phyloP scores from a whole-genome alignment of 2,113 vertebrate genomes.

The Apus apus region DNA sequence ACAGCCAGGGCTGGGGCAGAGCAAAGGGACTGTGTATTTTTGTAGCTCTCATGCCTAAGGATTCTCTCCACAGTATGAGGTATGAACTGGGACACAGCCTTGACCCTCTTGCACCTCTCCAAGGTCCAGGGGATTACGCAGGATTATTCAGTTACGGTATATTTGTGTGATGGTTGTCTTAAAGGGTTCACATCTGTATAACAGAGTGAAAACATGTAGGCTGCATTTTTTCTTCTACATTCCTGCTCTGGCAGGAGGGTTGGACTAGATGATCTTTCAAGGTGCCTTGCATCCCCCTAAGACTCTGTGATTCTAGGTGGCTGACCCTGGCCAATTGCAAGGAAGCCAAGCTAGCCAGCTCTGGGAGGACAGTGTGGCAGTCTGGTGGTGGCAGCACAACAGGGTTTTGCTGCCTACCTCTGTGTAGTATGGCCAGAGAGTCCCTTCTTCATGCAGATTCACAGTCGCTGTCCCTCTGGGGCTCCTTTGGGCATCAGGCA shows the following conservation, averaged over 20 bases:
- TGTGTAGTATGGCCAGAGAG: not conserved
- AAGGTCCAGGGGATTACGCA: not conserved
- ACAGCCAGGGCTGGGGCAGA: not conserved
- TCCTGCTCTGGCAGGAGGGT: no score
- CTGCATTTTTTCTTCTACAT: not conserved
- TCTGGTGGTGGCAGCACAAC: fast-evolving
- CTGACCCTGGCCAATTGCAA: not conserved
- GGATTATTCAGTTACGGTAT: not conserved
- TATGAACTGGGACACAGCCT: not conserved
- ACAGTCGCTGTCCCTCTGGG: not conserved
- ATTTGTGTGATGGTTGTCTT: not conserved
- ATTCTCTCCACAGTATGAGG: not conserved
- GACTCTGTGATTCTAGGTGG: no score
- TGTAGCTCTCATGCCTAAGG: not conserved
- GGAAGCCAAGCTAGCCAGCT: not conserved
- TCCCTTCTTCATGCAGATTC: not conserved
- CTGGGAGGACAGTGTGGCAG: fast-evolving
- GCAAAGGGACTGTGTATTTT: fast-evolving
- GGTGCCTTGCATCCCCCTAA: no score
- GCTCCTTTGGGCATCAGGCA: not conserved
- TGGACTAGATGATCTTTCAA: no score
- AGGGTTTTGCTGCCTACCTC: not conserved
- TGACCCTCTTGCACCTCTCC: not conserved
- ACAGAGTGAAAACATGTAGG: not conserved
- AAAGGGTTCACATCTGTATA: not conserved